Base-by-base conservation (phyloP, 2,797 vertebrate genomes). In the Petrocephalus sullivani region DNA sequence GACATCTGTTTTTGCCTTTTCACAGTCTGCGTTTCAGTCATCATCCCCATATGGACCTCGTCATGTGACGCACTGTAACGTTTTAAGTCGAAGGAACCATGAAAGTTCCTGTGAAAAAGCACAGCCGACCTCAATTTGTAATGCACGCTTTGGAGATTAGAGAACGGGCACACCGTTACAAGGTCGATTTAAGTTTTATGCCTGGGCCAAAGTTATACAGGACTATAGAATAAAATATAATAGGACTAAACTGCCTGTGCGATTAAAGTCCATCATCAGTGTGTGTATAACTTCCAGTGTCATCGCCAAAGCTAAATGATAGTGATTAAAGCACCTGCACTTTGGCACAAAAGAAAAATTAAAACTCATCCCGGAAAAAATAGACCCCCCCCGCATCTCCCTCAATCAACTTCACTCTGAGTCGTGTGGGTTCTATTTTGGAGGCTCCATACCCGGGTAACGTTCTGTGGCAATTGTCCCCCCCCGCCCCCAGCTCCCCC, bases 381-480 rank as follows among this genome's bases (percentile, higher is more conserved):
- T 6, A 6, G 0, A 1, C 78, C 19, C 46, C 75, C 2, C 64
- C n/a, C 23, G 3, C 4, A 6, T 41, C 78, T 21, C n/a, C 46
- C 8, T n/a, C n/a, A n/a, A 51, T 49, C 81, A 53, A 9, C 91
- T 94, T 94, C 89, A 93, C 93, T 91, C 91, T 61, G 88, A 92
- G 84, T 87, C 90, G 91, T 92, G 91, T 87, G 91, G 90, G 93
- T 94, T 90, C 90, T 92, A 91, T 93, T 94, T 92, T 82, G 49
- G 75, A 88, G 91, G 91, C 92, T 64, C 88, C 90, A 88, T 71
- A 37, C 61, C 23, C 0, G 28, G 3, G 23, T 67, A 90, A 91
- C n/a, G n/a, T 23, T 85, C 14, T 54, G 23, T 0, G 23, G 61
- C 61, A 14, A 23, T 33, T 14, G 61, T 33, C 46, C 56, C 3